phyloP scores from a whole-genome alignment of 2,113 vertebrate species.

The Engraulis encrasicolus region DNA sequence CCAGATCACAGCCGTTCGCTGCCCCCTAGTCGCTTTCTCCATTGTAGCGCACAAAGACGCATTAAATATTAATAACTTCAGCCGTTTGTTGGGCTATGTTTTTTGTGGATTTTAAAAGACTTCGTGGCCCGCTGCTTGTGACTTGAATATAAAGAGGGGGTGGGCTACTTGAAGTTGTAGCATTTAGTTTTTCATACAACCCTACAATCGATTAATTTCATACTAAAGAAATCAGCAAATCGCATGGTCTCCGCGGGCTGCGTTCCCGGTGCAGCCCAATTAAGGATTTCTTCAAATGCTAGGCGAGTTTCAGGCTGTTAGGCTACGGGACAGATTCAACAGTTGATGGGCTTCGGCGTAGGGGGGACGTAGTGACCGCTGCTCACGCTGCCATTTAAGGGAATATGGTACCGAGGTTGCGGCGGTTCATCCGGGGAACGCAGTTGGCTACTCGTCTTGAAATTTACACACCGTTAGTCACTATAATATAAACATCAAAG shows the following conservation, averaged over 20 bases:
- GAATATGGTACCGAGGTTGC: constrained; percentile 55
- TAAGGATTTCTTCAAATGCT: not conserved
- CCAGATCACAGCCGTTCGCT: not conserved
- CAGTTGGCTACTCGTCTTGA: constrained; percentile 37
- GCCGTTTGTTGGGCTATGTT: not conserved
- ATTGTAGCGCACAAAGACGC: not conserved
- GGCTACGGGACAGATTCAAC: constrained; percentile 32
- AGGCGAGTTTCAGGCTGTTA: not conserved
- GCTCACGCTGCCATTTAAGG: constrained; percentile 71
- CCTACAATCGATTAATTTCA: not conserved
- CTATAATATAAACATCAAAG: constrained; percentile 17
- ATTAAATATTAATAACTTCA: not conserved
- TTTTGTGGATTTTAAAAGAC: not conserved
- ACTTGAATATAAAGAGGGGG: not conserved
- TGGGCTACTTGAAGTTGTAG: not conserved
- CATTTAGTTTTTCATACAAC: not conserved
- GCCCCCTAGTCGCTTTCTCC: constrained; percentile 24
- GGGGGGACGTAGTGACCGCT: constrained; percentile 42
- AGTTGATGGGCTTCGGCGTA: constrained; percentile 29
- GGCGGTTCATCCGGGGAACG: constrained; percentile 55
- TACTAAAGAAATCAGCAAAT: not conserved
- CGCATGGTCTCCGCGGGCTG: not conserved
- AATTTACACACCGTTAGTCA: constrained; percentile 38
- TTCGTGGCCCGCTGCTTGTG: not conserved
- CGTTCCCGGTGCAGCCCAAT: not conserved